phyloP scores from a whole-genome alignment of 2,888 invertebrate species.

The Oeneis ivallda region DNA sequence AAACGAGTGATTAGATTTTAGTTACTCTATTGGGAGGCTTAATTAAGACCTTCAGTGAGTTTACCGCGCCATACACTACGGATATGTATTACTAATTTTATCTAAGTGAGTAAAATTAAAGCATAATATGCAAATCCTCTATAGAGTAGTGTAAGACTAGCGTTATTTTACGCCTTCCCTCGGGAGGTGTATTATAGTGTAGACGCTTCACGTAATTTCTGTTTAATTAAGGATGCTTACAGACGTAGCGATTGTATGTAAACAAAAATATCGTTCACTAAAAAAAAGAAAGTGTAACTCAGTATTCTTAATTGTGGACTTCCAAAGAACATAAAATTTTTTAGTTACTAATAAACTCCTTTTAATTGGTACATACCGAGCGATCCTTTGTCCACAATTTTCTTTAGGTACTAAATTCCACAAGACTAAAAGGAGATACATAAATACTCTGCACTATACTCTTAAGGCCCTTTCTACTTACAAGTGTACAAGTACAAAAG shows the following conservation, averaged over 20 bases:
- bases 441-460: too few relatives aligned
- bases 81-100: conserved; percentile 2
- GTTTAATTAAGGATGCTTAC: conserved; percentile 22
- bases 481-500: too few relatives aligned
- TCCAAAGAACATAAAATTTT: not conserved
- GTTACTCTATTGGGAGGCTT: not conserved
- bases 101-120: conserved; percentile 3
- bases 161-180: conserved; percentile 36
- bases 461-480: too few relatives aligned
- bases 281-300: not conserved
- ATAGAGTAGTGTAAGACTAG: conserved; percentile 6
- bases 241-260: conserved; percentile 15
- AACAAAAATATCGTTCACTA: not conserved
- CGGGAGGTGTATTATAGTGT: conserved; percentile 34
- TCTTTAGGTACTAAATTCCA: not conserved
- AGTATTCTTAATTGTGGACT: not conserved
- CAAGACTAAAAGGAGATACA: too few relatives aligned
- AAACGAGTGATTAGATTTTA: too few relatives aligned
- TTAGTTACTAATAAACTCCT: not conserved
- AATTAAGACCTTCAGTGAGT: not conserved
- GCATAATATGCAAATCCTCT: conserved; percentile 16
- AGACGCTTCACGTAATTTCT: conserved; percentile 30
- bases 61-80: not conserved
- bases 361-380: conserved; percentile 1
- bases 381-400: not conserved